A percentile compares a stretch with the other conserved stretches of the same genome.
Conservation (phyloP, 2,888 invertebrate genomes). For the Acanthoscelides obtectus region DNA sequence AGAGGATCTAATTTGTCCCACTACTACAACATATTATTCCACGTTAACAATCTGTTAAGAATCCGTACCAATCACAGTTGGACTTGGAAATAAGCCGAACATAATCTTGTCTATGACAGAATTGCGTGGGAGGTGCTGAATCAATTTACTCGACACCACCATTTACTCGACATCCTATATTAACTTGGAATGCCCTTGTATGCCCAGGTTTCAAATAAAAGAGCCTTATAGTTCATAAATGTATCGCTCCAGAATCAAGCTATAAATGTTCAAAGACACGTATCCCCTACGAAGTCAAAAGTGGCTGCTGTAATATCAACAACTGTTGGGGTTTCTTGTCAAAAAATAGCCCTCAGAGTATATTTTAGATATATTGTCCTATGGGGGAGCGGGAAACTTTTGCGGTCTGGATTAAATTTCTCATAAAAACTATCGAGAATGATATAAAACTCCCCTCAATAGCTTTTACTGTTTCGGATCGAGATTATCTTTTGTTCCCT, state of each 20-base stretch:
- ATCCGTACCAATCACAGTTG: too few relatives aligned
- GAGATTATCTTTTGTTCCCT: not conserved
- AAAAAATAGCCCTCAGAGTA: constrained; percentile 7
- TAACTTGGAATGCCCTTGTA: not conserved
- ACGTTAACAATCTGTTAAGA: too few relatives aligned
- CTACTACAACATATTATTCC: too few relatives aligned
- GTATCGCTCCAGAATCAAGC: not conserved
- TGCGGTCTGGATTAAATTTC: constrained; percentile 14
- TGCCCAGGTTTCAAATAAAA: not conserved
- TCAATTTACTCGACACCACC: too few relatives aligned
- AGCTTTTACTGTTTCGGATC: not conserved
- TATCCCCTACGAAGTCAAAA: constrained; percentile 2
- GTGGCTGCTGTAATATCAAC: constrained; percentile 6
- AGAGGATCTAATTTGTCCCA: too few relatives aligned
- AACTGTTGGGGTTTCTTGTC: constrained; percentile 8
- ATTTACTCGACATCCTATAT: not conserved
- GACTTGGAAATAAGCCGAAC: too few relatives aligned
- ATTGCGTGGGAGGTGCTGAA: too few relatives aligned
- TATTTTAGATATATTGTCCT: constrained; percentile 9
- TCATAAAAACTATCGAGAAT: constrained; percentile 10
- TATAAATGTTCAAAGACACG: not conserved
- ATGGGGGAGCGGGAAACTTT: constrained; percentile 10
- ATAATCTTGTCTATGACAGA: too few relatives aligned
- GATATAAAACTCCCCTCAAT: not conserved
- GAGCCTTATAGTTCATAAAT: not conserved